Conservation (phyloP, 2,113 vertebrate species). For the Sceloporus tristichus region DNA sequence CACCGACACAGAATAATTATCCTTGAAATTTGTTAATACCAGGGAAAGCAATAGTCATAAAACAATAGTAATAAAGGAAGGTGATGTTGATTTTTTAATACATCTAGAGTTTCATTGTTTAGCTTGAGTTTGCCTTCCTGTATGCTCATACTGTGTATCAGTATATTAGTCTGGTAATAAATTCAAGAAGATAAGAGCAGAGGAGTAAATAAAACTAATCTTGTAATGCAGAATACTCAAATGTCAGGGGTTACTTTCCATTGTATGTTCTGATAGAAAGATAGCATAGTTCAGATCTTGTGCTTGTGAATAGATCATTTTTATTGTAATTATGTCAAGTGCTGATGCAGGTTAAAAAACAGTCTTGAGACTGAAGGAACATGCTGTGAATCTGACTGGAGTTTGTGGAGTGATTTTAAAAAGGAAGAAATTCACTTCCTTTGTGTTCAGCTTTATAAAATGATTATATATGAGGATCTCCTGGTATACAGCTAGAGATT, state of each 20-base stretch:
- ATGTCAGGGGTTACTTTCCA: constrained; percentile 42
- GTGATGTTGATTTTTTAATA: background rate
- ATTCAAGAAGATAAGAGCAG: constrained; percentile 51
- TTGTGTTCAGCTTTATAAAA: background rate
- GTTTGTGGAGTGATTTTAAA: background rate
- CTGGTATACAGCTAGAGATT: constrained; percentile 37
- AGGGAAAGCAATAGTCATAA: background rate
- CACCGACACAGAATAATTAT: background rate
- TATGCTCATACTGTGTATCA: constrained; percentile 40
- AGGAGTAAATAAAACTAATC: constrained; percentile 56
- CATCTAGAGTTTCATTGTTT: constrained; percentile 32
- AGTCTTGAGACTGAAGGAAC: background rate
- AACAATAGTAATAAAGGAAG: background rate
- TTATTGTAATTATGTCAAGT: constrained; percentile 20
- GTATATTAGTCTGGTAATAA: constrained; percentile 18
- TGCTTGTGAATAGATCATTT: constrained; percentile 41
- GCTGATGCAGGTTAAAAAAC: background rate
- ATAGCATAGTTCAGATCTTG: constrained; percentile 36
- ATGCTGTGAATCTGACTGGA: background rate
- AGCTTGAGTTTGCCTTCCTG: constrained; percentile 8
- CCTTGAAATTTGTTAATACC: background rate
- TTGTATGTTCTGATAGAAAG: constrained; percentile 57
- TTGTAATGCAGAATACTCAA: constrained; percentile 38
- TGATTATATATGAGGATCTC: background rate
- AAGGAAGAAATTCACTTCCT: constrained; percentile 5